A percentile compares a stretch with the other conserved stretches of the same genome.
phyloP scores from a whole-genome alignment of 1,140 invertebrate species.

The Cotesia vestalis region DNA sequence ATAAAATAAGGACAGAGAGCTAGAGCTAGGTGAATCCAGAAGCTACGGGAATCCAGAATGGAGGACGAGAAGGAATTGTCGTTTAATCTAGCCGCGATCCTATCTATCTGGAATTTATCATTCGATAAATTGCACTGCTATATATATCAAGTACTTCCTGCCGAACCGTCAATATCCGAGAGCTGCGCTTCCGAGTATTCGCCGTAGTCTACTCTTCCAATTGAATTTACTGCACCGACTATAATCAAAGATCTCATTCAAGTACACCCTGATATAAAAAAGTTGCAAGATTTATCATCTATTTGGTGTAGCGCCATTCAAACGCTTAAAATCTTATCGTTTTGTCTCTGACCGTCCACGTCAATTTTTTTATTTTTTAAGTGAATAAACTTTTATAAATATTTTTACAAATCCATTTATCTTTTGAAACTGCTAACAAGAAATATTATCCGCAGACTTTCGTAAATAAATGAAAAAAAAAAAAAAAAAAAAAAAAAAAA shows the following conservation, averaged over 20 bases:
- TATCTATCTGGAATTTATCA: constrained; percentile 65
- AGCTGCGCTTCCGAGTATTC: constrained; percentile 37
- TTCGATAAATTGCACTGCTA: constrained; percentile 64
- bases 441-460: no score
- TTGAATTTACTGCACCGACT: constrained; percentile 25
- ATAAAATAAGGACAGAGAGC: constrained; percentile 35
- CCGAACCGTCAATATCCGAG: constrained; percentile 42
- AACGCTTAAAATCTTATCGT: constrained; percentile 1
- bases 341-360: background rate
- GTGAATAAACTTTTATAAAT: no score
- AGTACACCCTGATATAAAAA: constrained; percentile 11
- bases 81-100: constrained; percentile 66
- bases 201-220: constrained; percentile 23
- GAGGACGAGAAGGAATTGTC: constrained; percentile 55
- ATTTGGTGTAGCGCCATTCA: constrained; percentile 3
- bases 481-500: no score
- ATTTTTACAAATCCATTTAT: no score
- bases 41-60: constrained; percentile 33
- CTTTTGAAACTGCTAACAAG: no score
- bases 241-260: constrained; percentile 22
- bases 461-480: no score
- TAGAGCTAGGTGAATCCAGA: constrained; percentile 40
- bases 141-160: constrained; percentile 55
- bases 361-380: background rate
- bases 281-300: constrained; percentile 12